Evolutionary conservation across 35 echinoderm and acorn worm genomes (phyloP).

Genomic region (Amphiura filiformis): DNA sequence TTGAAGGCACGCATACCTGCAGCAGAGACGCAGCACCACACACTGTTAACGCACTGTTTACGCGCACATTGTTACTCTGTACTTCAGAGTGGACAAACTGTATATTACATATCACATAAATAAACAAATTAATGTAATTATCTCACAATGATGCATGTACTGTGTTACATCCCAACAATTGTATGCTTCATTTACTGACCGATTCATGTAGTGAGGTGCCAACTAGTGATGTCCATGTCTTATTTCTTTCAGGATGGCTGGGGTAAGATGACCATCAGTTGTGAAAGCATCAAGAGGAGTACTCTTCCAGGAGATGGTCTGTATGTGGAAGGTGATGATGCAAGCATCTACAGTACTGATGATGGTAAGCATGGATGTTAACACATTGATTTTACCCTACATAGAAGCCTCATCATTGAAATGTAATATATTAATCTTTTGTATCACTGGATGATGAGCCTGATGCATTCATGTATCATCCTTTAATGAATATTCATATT

Average conservation of each 20-base stretch:
- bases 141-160: no score
- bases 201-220: no score
- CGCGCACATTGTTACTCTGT: no score
- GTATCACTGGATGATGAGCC: slow-evolving; percentile 44
- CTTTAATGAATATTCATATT: slow-evolving; percentile 82
- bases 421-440: neutral
- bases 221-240: no score
- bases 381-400: neutral
- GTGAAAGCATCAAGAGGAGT: slow-evolving; percentile 80
- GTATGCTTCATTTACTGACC: no score
- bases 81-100: no score
- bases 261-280: slow-evolving; percentile 73
- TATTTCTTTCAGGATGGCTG: slow-evolving; percentile 79
- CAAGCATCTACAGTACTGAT: slow-evolving; percentile 94
- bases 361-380: slow-evolving; percentile 63
- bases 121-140: no score
- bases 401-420: neutral
- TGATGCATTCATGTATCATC: slow-evolving; percentile 89
- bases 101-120: no score
- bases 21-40: no score
- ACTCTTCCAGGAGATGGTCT: slow-evolving; percentile 85
- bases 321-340: slow-evolving; percentile 95
- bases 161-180: no score
- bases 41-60: no score
- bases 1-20: no score